These are phyloP conservation scores for Pilophorus perplexus DNA, from an alignment of 2,888 invertebrate species.

Conservation along the genomic window DNA sequence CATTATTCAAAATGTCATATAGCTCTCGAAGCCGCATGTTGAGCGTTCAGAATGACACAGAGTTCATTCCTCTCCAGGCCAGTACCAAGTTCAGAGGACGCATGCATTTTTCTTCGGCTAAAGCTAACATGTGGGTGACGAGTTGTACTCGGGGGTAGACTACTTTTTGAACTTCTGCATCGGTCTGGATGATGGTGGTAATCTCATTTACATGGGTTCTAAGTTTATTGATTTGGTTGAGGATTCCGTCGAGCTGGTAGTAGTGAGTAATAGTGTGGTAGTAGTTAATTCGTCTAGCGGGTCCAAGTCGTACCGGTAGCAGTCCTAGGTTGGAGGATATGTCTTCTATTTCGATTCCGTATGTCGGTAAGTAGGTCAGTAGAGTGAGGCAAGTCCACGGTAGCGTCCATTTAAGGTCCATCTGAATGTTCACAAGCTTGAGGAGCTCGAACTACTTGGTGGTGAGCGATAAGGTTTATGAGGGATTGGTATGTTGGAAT, in stretches of 20 bases:
- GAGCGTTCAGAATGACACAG: no score
- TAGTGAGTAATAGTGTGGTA: conserved; percentile 1
- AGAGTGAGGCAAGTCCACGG: no score
- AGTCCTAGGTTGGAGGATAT: not conserved
- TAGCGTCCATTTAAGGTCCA: no score
- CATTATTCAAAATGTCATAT: no score
- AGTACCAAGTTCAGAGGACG: no score
- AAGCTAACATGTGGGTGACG: not conserved
- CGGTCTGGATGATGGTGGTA: not conserved
- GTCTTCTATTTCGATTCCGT: conserved; percentile 6
- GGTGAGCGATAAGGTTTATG: no score
- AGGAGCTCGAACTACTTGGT: no score
- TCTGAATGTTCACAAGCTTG: no score
- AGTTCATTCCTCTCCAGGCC: no score
- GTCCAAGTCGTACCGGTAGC: conserved; percentile 1
- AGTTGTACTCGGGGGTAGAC: not conserved
- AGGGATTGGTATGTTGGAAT: no score
- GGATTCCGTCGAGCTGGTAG: not conserved
- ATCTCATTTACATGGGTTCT: not conserved
- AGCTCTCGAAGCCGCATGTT: no score
- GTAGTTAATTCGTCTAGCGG: not conserved
- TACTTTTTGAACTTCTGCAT: not conserved
- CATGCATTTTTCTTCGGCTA: not conserved
- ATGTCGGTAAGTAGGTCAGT: no score
- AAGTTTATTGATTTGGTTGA: not conserved